Percentiles rank a stretch among this genome's conserved stretches.
Conservation (phyloP, 2,113 vertebrate genomes). For the Clarias macrocephalus region DNA sequence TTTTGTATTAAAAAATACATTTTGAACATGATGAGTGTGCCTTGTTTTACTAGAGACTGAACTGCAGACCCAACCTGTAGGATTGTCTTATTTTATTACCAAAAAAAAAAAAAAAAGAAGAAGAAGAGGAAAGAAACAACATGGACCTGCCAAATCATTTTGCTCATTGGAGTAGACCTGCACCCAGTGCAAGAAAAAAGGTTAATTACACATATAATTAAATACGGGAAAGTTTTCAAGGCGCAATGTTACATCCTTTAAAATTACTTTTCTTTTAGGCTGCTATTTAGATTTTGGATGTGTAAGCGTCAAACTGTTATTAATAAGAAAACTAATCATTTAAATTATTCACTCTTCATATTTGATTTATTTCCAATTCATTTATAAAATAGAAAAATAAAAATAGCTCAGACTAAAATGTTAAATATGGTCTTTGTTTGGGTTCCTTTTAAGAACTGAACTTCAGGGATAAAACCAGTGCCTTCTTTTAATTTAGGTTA, state of each 20-base stretch:
- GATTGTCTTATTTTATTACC: background rate
- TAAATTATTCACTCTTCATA: background rate
- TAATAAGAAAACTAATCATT: background rate
- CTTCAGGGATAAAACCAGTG: background rate
- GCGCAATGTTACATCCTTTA: background rate
- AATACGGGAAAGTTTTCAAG: background rate
- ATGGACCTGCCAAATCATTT: background rate
- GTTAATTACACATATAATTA: background rate
- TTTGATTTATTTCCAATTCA: background rate
- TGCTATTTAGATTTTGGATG: too few species aligned
- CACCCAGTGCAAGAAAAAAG: background rate
- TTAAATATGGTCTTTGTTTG: background rate
- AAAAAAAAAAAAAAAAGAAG: too few species aligned
- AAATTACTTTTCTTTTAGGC: background rate
- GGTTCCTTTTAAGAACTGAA: background rate
- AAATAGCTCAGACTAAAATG: background rate
- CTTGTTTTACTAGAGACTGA: conserved; percentile 1
- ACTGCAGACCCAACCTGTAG: background rate
- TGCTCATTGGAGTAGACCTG: background rate
- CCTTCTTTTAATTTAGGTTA: background rate
- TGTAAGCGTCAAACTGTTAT: background rate
- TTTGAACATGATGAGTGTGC: conserved; percentile 38
- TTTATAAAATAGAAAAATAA: background rate
- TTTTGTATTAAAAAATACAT: conserved; percentile 53
- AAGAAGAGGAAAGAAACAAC: too few species aligned